These are phyloP conservation scores for Gymnopithys bicolor DNA, from an alignment of 2,797 vertebrate genomes.

Conservation along the genomic window DNA sequence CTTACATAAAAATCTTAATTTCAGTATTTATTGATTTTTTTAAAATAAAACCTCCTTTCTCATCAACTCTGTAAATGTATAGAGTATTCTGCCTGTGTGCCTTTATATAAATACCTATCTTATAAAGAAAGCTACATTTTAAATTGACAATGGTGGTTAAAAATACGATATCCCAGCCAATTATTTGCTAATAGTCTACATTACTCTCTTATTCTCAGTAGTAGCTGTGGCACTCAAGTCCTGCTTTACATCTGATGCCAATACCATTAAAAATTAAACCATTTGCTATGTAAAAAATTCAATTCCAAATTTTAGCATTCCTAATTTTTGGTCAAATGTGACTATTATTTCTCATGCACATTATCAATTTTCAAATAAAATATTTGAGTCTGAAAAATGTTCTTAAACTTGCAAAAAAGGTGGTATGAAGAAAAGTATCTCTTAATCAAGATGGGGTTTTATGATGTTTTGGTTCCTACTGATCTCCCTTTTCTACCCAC, in stretches of 20 bases:
- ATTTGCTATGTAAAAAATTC: not conserved
- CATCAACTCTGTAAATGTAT: not conserved
- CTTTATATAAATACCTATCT: not conserved
- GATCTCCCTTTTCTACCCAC: not conserved
- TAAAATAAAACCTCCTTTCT: not conserved
- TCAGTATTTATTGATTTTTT: not conserved
- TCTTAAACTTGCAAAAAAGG: not conserved
- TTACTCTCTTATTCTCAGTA: not conserved
- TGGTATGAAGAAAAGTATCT: not conserved
- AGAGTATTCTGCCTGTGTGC: not conserved
- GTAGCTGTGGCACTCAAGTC: not conserved
- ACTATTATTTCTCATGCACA: not conserved
- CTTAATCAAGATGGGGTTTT: not conserved
- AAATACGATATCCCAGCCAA: not conserved
- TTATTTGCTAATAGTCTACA: not conserved
- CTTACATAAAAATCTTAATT: rapidly evolving
- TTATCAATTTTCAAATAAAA: not conserved
- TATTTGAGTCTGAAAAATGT: not conserved
- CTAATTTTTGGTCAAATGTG: not conserved
- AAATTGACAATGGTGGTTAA: not conserved
- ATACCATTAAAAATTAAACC: not conserved
- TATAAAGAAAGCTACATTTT: not conserved
- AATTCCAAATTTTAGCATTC: not conserved
- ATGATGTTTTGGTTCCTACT: not conserved
- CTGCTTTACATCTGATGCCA: not conserved